Base-by-base conservation (phyloP, 2,888 invertebrate species). In the Thelaira solivaga region DNA sequence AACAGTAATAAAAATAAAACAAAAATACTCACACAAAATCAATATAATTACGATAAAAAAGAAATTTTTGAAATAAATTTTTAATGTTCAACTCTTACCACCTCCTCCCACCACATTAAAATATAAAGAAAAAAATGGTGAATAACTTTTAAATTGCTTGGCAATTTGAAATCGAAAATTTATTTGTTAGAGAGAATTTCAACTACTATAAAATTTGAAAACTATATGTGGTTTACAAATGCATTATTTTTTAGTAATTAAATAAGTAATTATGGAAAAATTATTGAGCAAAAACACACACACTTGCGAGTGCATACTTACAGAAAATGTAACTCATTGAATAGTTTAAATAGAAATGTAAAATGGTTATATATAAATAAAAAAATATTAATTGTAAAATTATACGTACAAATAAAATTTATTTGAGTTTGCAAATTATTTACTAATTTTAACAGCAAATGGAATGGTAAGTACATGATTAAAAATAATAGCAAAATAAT, bases 341-440 rank as follows among this genome's bases (percentile, higher is more conserved):
- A 71, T 53, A 47, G 45, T n/a, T n/a, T 59, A 45, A 65, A 65
- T 65, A 76, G 65, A 71, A 64, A 71, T n/a, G n/a, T n/a, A 65
- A 34, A 26, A 8, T 45, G 8, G 24, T n/a, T n/a, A n/a, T n/a
- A n/a, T n/a, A n/a, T n/a, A n/a, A 55, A 57, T 55, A 51, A 49
- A 67, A 71, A 71, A 29, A 45, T 43, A 76, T 64, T 62, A 31
- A 69, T 57, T 39, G 68, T 55, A 76, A 69, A 76, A 36, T 47
- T 2, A 31, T 11, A 16, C 29, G 2, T 13, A 4, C 13, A n/a
- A n/a, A n/a, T 43, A 4, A 6, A 16, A 22, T 22, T 11, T 3
- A 13, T 10, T 16, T 11, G 11, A 2, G 16, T n/a, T 8, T 41
- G 11, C 5, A 39, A 20, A 49, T 39, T 13, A 18, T 41, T 18